phyloP scores from a whole-genome alignment of 2,113 vertebrate genomes.

The Pseudopipra pipra region DNA sequence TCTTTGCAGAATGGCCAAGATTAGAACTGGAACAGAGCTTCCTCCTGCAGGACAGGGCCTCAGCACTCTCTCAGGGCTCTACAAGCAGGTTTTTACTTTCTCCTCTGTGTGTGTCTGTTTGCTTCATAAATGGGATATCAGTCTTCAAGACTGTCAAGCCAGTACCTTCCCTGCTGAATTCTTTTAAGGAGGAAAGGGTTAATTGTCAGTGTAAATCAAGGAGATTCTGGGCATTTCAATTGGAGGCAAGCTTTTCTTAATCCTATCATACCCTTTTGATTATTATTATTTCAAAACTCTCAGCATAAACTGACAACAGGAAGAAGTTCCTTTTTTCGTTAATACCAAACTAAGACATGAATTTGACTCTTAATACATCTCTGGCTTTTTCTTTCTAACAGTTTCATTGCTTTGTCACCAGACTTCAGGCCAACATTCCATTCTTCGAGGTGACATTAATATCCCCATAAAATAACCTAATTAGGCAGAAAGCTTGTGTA shows the following conservation, averaged over 20 bases:
- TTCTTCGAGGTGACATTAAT: neutral
- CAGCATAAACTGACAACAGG: neutral
- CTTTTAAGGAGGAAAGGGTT: neutral
- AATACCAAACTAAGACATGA: neutral
- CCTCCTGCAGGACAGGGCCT: neutral
- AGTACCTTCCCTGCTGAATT: neutral
- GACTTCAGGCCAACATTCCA: neutral
- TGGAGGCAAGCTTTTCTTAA: neutral
- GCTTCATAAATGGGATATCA: neutral
- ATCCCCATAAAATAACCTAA: neutral
- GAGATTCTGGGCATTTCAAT: neutral
- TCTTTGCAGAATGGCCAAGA: neutral
- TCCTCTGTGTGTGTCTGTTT: neutral
- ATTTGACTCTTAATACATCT: neutral
- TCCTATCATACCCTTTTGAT: neutral
- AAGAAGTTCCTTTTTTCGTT: neutral
- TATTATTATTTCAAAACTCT: neutral
- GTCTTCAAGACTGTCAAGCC: neutral
- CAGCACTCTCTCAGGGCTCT: neutral
- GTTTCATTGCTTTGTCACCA: neutral
- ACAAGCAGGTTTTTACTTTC: neutral
- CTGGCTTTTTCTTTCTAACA: neutral
- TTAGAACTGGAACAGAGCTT: neutral
- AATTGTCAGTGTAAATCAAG: neutral
- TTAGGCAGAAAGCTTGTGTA: neutral